These are phyloP conservation scores for Menura novaehollandiae DNA, from an alignment of 2,113 vertebrate species.

Conservation along the genomic window DNA sequence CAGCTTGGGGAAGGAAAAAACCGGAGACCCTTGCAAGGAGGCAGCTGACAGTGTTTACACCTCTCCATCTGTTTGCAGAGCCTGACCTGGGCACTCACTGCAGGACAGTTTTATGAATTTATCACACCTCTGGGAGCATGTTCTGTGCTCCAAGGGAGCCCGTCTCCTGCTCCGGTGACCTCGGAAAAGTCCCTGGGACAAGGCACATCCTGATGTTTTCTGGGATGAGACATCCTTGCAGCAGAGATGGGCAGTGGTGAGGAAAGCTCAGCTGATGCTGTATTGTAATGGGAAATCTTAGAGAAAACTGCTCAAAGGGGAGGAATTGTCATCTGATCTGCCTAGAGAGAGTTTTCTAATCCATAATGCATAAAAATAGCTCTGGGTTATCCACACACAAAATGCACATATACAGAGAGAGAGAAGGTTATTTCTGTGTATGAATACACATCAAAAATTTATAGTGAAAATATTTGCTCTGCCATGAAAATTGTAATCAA, in stretches of 20 bases:
- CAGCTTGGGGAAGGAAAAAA: background rate
- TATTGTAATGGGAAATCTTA: background rate
- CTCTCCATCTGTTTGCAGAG: background rate
- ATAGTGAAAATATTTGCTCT: background rate
- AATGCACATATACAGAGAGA: background rate
- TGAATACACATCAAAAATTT: background rate
- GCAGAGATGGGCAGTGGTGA: background rate
- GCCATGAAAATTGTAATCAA: background rate
- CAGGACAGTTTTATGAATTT: background rate
- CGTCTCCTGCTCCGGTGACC: background rate
- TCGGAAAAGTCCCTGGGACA: background rate
- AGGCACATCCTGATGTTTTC: fast-evolving
- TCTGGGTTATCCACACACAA: background rate
- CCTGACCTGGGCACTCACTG: background rate
- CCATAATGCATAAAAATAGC: background rate
- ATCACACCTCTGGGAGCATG: background rate
- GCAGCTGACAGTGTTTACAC: background rate
- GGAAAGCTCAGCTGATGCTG: background rate
- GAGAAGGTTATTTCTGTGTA: background rate
- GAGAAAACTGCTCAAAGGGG: background rate
- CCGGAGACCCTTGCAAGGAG: background rate
- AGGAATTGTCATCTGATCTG: background rate
- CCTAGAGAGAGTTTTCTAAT: background rate
- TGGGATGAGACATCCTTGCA: background rate
- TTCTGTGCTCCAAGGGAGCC: background rate